Evolutionary conservation across 2,797 vertebrate species (phyloP), one percentile per base, ranked within the genome.

Genomic region (Eurystomus glaucurus): DNA sequence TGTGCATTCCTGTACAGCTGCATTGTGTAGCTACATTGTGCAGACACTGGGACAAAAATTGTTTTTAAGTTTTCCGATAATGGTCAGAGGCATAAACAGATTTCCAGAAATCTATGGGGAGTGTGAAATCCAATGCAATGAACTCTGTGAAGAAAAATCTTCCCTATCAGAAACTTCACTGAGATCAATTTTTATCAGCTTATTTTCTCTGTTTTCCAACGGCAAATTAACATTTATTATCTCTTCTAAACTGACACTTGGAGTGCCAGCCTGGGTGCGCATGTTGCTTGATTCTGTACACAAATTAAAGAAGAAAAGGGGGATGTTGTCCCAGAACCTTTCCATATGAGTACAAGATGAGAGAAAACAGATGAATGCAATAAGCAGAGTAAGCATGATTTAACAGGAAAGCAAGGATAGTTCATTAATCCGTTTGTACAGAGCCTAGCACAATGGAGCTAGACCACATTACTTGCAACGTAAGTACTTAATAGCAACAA

Each of bases 1-100:
- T 78, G 70, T 88, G 48, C 80, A 90, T 96, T 97, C 75, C 95
- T 81, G 68, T 90, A 78, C 94, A 98, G 90, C 97, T 97, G 84
- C 88, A 61, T 61, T 80, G 37, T 2, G 0, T 4, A 28, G 65
- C 45, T 88, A 25, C 91, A 72, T 80, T 64, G 46, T 90, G 41
- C 52, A 93, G 82, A 39, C 25, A 76, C 5, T 14, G 21, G 8
- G 18, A 85, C 61, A 37, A 57, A 61, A 77, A 78, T 12, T 0
- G 0, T 54, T 35, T 83, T 4, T 55, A 88, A 60, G 46, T 84
- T 93, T 82, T 85, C 57, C 1, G 4, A 14, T 78, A 75, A 45
- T 74, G 64, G 83, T 79, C 37, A 52, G 48, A 75, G 5, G 2
- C 15, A 80, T 64, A 91, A 93, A 74, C 65, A 80, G 13, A 80